Percentiles rank a stretch among this genome's conserved stretches.
Evolutionary conservation across 2,888 invertebrate genomes (phyloP).

Genomic region (Rutpela maculata): DNA sequence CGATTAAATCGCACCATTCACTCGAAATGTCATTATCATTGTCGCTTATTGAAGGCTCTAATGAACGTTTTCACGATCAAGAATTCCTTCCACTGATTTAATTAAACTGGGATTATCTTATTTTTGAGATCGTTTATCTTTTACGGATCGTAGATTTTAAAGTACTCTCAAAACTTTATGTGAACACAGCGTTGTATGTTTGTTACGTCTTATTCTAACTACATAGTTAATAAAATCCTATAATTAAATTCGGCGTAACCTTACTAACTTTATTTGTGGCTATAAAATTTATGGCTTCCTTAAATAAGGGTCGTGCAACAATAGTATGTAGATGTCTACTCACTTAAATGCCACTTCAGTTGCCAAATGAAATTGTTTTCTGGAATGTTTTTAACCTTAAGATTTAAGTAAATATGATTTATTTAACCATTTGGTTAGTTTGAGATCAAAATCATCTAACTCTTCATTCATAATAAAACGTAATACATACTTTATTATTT

Average conservation of each 20-base stretch:
- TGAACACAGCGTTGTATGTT: constrained; percentile 8
- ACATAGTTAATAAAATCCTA: constrained; percentile 12
- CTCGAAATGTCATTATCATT: constrained; percentile 66
- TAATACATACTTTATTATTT: too few relatives aligned
- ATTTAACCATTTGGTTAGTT: too few relatives aligned
- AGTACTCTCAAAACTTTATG: constrained; percentile 31
- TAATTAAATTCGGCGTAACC: constrained; percentile 24
- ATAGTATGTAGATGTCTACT: background rate
- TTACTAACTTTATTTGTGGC: constrained; percentile 21
- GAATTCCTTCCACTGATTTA: constrained; percentile 63
- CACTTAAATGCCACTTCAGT: background rate
- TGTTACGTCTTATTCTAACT: constrained; percentile 20
- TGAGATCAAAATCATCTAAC: too few relatives aligned
- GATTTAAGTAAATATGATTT: background rate
- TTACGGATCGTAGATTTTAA: constrained; percentile 57
- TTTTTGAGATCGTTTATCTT: constrained; percentile 63
- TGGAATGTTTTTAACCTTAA: background rate
- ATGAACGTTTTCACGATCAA: constrained; percentile 61
- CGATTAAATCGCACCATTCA: constrained; percentile 66
- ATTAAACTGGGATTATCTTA: constrained; percentile 64
- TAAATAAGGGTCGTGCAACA: background rate
- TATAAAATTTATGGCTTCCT: constrained; percentile 14
- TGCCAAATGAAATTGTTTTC: background rate
- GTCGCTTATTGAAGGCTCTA: constrained; percentile 63
- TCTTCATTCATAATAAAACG: too few relatives aligned